Evolutionary conservation across 2,797 vertebrate species (phyloP).

Genomic region (Notolepis coatsorum): DNA sequence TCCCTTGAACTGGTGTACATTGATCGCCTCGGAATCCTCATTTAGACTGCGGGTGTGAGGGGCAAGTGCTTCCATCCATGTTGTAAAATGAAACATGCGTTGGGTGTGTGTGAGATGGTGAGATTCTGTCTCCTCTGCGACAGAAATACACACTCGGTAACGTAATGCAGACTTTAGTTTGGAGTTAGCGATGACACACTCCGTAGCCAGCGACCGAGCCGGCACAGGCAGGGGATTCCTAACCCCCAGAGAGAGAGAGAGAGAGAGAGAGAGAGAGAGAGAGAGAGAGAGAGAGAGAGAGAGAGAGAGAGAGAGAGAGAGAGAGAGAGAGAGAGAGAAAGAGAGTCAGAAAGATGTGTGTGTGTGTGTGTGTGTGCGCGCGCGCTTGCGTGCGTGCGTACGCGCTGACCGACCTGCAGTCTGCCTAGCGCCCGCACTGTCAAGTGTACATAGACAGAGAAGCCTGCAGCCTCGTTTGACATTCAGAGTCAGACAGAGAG

Average conservation of each 20-base stretch:
- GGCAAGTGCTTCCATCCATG: slow-evolving; percentile 24
- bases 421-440: slow-evolving; percentile 23
- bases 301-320: neutral
- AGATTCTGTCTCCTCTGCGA: slow-evolving; percentile 46
- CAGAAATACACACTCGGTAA: slow-evolving; percentile 72
- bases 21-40: slow-evolving; percentile 18
- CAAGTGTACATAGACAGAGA: slow-evolving; percentile 18
- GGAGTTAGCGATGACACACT: slow-evolving; percentile 66
- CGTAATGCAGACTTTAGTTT: slow-evolving; percentile 70
- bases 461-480: slow-evolving; percentile 33
- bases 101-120: slow-evolving; percentile 34
- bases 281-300: slow-evolving; percentile 2
- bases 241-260: slow-evolving; percentile 35
- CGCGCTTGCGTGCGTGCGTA: slow-evolving; percentile 3
- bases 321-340: neutral
- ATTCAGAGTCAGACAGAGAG: slow-evolving; percentile 20
- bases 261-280: neutral
- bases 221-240: slow-evolving; percentile 72
- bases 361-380: neutral
- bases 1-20: slow-evolving; percentile 38
- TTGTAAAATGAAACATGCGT: slow-evolving; percentile 38
- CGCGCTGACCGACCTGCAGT: slow-evolving; percentile 36
- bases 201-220: slow-evolving; percentile 53
- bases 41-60: slow-evolving; percentile 3
- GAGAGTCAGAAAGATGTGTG: neutral